Evolutionary conservation across 2,888 invertebrate species (phyloP).

Genomic region (Anagyrus pseudococci): DNA sequence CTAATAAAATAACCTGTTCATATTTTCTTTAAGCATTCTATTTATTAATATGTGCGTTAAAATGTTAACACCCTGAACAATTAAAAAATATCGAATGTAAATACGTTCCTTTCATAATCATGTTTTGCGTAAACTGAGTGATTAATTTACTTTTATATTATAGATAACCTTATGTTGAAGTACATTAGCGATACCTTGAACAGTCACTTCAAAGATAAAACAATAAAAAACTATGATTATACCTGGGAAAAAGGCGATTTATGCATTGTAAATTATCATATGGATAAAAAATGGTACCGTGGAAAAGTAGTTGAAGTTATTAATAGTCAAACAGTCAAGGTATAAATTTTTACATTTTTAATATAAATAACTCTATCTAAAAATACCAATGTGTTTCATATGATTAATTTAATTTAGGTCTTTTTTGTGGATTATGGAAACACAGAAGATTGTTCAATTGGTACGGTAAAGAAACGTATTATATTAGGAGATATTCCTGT

Average conservation of each 20-base stretch:
- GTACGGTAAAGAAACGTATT: slow-evolving; percentile 69
- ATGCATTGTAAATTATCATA: slow-evolving; percentile 73
- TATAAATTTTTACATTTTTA: not conserved
- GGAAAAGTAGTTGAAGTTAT: slow-evolving; percentile 67
- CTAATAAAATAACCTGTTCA: too few relatives aligned
- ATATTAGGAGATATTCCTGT: slow-evolving; percentile 72
- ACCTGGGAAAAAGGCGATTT: slow-evolving; percentile 71
- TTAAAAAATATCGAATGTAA: too few relatives aligned
- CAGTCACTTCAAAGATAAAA: slow-evolving; percentile 62
- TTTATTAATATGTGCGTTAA: too few relatives aligned
- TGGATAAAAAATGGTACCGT: slow-evolving; percentile 75
- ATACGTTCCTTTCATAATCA: too few relatives aligned
- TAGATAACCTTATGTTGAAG: slow-evolving; percentile 54
- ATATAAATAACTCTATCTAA: not conserved
- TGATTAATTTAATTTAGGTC: slow-evolving; percentile 57
- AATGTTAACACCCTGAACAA: too few relatives aligned
- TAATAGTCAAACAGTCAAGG: slow-evolving; percentile 51
- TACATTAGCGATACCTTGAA: slow-evolving; percentile 65
- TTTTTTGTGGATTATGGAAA: slow-evolving; percentile 87
- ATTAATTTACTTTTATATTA: slow-evolving; percentile 20
- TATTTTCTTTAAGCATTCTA: too few relatives aligned
- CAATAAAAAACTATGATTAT: slow-evolving; percentile 63
- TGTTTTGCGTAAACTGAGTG: too few relatives aligned
- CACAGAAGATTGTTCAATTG: slow-evolving; percentile 68
- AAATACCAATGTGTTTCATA: not conserved